Percentiles rank a stretch among this genome's conserved stretches.
Conservation (phyloP, 2,888 invertebrate species). For the Lasioglossum marginatum region DNA sequence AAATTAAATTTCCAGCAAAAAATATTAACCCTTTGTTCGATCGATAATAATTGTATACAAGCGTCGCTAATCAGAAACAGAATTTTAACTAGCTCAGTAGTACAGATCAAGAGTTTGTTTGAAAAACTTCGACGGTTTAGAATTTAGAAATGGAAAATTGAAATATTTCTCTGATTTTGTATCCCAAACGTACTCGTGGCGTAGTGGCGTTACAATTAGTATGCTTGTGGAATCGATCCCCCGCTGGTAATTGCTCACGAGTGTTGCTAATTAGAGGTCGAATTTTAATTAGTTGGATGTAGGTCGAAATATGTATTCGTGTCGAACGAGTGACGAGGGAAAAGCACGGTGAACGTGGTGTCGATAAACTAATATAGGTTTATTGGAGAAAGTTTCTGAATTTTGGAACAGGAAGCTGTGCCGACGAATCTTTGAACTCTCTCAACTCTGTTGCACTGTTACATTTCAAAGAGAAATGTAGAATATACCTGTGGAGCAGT, state of each 20-base stretch:
- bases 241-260: background rate
- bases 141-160: background rate
- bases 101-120: background rate
- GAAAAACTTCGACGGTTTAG: background rate
- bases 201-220: background rate
- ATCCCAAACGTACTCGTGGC: background rate
- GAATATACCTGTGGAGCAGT: background rate
- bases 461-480: background rate
- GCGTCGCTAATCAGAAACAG: too few relatives aligned
- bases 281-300: conserved; percentile 6
- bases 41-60: too few relatives aligned
- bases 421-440: background rate
- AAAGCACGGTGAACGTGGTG: background rate
- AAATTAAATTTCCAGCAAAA: background rate
- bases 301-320: background rate
- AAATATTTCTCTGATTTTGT: background rate
- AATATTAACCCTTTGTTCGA: too few relatives aligned
- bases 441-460: background rate
- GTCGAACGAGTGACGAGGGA: background rate
- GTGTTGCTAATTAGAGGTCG: conserved; percentile 4
- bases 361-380: conserved; percentile 1
- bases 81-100: background rate
- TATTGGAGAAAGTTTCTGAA: background rate
- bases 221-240: background rate
- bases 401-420: conserved; percentile 1